Base-by-base conservation (phyloP, 2,888 invertebrate species). In the Amiota communis region DNA sequence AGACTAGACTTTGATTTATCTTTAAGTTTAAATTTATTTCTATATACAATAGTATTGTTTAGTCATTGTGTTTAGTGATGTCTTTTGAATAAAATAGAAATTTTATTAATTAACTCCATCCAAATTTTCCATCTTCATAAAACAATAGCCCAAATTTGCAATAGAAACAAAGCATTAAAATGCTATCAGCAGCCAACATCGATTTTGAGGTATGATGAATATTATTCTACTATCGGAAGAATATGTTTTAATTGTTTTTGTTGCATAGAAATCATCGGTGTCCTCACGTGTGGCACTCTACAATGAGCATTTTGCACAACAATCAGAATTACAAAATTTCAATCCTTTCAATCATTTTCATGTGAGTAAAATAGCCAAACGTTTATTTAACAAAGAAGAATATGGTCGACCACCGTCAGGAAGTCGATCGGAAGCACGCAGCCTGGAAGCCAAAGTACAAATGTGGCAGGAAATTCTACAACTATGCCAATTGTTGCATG, bases 201-300 rank as follows among this genome's bases (percentile, higher is more conserved):
- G 36, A 36, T 36, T 36, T 36, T 36, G 36, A 36, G 36, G 36
- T 36, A 36, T 36, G 36, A 36, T 36, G 36, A 0, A 36, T 36
- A n/a, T 23, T 23, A 23, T 23, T 3, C 1, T 23, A n/a, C n/a
- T n/a, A n/a, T 23, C 23, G 36, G 6, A 36, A 6, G 8, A 36
- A 6, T 36, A 36, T 36, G 4, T 6, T 36, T 36, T 36, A 36
- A 6, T 36, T 51, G n/a, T 51, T 51, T 51, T n/a, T 12, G 12
- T 8, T n/a, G 10, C 6, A 17, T 10, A n/a, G 9, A 17, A n/a
- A 17, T 59, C 17, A 23, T 77, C 76, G 12, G 81, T 83, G 0
- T 75, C 78, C n/a, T 81, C 82, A 9, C 85, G 85, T 61, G 78
- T 83, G 1, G 73, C 73, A 2, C 71, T 76, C 1, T 86, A 83